Evolutionary conservation across 2,888 invertebrate genomes (phyloP), one percentile per base, ranked within the genome.

Genomic region (Phortica magna): DNA sequence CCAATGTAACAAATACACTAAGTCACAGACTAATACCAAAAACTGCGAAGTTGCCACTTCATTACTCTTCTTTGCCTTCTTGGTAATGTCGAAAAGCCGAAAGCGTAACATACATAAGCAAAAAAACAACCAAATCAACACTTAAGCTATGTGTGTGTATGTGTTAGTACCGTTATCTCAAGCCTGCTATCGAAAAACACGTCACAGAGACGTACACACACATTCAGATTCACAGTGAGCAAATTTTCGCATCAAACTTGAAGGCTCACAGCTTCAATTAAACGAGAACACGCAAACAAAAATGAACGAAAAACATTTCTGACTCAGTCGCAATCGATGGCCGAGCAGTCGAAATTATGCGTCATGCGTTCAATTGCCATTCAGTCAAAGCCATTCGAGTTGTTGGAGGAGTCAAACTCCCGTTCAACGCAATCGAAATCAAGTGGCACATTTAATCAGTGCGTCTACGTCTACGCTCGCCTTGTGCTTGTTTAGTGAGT

Each of bases 1-100:
- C 87, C 85, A 88, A 86, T 86, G 88, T 85, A 87, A 88, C 85
- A 86, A 86, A 86, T 86, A 19, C 61, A 88, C 85, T 86, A 82
- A 80, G 78, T 80, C 53, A 55, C 14, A 14, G 10, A 48, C 10
- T 68, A 68, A 68, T 68, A 14, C 31, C 19, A 68, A 48, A 17
- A 41, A 2, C 68, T 43, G 48, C 17, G n/a, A 31, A 4, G 22
- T n/a, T 39, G 10, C 64, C 9, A 4, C 31, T 31, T 31, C 31
- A 31, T 31, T 31, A 31, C 31, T 31, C 31, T 31, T 0, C 31
- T 31, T 31, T 31, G 31, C 5, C 31, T 31, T 31, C 31, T 31
- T 31, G 3, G 31, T 31, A 31, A 31, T 31, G 31, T 31, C 31
- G 31, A 31, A 31, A 31, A 31, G 31, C 31, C 31, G 31, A 31